Base-by-base conservation (phyloP, 1,140 invertebrate genomes). In the Bradysia coprophila region DNA sequence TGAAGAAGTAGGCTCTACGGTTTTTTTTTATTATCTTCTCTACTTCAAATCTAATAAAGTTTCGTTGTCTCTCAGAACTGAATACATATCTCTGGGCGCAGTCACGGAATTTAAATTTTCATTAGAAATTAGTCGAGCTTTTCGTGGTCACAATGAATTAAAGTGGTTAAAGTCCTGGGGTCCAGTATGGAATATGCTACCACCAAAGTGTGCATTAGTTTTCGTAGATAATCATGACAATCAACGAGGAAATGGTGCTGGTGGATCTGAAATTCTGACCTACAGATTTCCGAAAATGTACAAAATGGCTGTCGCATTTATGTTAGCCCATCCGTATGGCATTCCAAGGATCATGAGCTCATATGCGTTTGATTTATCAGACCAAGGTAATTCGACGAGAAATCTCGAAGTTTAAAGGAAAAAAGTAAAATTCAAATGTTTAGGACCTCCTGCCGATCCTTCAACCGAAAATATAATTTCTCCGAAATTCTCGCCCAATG, bases 311-410 rank as follows among this genome's bases (percentile, higher is more conserved):
- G 70, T 75, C 8, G 78, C 76, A 1, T 90, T 87, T 51, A 88
- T 87, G 78, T 65, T 91, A 49, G 81, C 82, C 0, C 78, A 83
- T 68, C 75, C 81, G 0, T 88, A 88, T 51, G 84, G 83, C 2
- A 61, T 69, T 34, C 69, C 81, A 0, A 63, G 69, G 38, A 46
- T 91, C 1, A 90, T 91, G 81, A 88, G 84, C 48, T 88, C 83
- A 46, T 81, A 68, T 45, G 49, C 48, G 18, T 80, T 80, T 52
- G 48, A 51, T 4, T 47, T 69, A 38, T 63, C 60, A 9, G 36
- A 38, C 21, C 4, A 18, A 4, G n/a, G n/a, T n/a, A n/a, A n/a
- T n/a, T n/a, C n/a, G n/a, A n/a, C n/a, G n/a, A n/a, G n/a, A n/a
- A n/a, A n/a, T n/a, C n/a, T n/a, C n/a, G n/a, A n/a, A n/a, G n/a